phyloP scores from a whole-genome alignment of 2,797 vertebrate species.

The Smutsia temminckii region DNA sequence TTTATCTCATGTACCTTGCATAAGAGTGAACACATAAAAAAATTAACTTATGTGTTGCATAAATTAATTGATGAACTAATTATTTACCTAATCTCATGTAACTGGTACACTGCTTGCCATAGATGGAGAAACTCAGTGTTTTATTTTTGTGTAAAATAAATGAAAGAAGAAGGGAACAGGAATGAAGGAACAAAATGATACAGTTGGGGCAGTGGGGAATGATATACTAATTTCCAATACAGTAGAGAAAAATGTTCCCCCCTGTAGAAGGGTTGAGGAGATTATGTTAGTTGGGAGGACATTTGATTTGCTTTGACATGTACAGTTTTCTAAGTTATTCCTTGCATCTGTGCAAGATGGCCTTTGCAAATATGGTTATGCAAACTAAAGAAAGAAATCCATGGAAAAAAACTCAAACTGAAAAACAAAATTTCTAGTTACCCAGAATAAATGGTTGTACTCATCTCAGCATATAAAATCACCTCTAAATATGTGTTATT shows the following conservation, averaged over 20 bases:
- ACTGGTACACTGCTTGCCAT: background rate
- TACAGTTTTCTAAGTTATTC: background rate
- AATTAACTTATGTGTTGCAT: background rate
- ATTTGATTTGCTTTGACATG: background rate
- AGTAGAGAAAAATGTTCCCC: background rate
- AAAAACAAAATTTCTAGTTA: background rate
- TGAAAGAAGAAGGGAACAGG: background rate
- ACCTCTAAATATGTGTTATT: background rate
- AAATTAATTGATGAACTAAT: background rate
- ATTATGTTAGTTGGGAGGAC: background rate
- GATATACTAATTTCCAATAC: too few species aligned
- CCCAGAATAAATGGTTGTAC: background rate
- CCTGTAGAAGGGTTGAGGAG: background rate
- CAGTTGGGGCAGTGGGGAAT: background rate
- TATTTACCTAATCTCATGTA: background rate
- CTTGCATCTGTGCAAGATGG: background rate
- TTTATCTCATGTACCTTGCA: background rate
- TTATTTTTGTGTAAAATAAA: background rate
- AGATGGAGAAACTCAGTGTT: background rate
- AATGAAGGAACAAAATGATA: background rate
- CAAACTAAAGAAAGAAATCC: background rate
- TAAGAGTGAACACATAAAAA: background rate
- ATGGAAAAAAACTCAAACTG: background rate
- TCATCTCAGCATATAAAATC: background rate
- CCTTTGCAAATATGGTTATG: background rate